Evolutionary conservation across 1,140 invertebrate genomes (phyloP), one percentile per base, ranked within the genome.

Genomic region (Tyrophagus putrescentiae): DNA sequence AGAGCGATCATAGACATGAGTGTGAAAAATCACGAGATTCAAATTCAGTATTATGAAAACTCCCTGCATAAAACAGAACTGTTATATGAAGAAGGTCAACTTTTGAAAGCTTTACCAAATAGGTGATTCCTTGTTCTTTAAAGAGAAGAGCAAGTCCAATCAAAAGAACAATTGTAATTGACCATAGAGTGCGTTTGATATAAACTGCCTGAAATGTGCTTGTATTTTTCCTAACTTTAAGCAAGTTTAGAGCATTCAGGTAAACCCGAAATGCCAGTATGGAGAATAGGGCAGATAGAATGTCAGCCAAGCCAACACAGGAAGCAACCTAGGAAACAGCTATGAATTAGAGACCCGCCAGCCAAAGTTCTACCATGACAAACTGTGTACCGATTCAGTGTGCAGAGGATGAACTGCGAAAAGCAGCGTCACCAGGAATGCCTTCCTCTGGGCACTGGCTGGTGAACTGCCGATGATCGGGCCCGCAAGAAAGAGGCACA

Each of bases 351-450:
- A 9, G 4, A 59, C 33, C 9, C 16, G 41, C 25, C 39, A 57
- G 9, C 31, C 23, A 13, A n/a, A 18, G 36, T 39, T 59, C 18
- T 60, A 53, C 16, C 16, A 3, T 61, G n/a, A 9, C 18, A 27
- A n/a, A 34, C 7, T 41, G 36, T 9, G 75, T 72, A 83, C 82
- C 66, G 80, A 86, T 75, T 93, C 89, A 29, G 86, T 88, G 73
- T 98, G 94, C 64, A 98, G 82, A 21, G 94, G 94, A 76, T 97
- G 94, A 29, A 88, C 82, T 50, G 87, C 79, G 78, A 95, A 98
- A 39, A 96, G 68, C 0, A 85, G 65, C 52, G 87, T 76, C 32
- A 82, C 80, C 18, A 89, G 76, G 82, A 79, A 60, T 61, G 56
- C 69, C 67, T 29, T 66, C 62, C 32, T 68, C 66, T 78, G 68